phyloP scores from a whole-genome alignment of 2,888 invertebrate genomes.

The Acleris holmiana region DNA sequence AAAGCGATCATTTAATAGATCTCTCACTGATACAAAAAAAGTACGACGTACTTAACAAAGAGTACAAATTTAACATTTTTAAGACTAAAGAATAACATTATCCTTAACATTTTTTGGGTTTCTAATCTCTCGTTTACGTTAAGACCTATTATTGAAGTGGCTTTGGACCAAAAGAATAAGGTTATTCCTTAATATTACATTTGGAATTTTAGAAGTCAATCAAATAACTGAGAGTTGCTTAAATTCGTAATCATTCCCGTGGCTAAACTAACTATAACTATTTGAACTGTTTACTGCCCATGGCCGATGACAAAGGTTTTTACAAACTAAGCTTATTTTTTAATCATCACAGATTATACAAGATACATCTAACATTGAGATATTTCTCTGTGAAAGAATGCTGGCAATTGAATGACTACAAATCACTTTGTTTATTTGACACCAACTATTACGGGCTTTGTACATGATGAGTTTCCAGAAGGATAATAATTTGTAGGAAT shows the following conservation, averaged over 20 bases:
- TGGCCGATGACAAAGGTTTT: conserved; percentile 55
- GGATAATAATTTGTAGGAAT: not conserved
- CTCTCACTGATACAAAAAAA: conserved; percentile 14
- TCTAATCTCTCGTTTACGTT: no score
- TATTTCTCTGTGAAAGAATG: conserved; percentile 24
- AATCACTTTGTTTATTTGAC: conserved; percentile 1
- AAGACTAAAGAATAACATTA: conserved; percentile 16
- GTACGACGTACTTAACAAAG: no score
- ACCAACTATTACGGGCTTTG: conserved; percentile 6
- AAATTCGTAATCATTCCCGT: conserved; percentile 34
- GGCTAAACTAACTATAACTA: conserved; percentile 39
- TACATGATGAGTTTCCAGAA: conserved; percentile 34
- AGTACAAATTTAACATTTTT: conserved; percentile 26
- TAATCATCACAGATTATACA: conserved; percentile 74
- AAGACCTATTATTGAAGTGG: no score
- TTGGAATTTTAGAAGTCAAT: conserved; percentile 30
- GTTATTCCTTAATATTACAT: conserved; percentile 1
- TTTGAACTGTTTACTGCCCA: conserved; percentile 59
- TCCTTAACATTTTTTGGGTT: not conserved
- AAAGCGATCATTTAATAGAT: conserved; percentile 23
- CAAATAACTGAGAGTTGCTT: conserved; percentile 13
- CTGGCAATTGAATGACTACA: not conserved
- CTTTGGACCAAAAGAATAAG: no score
- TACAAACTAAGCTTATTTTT: conserved; percentile 64
- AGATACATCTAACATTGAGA: conserved; percentile 33